These are phyloP conservation scores for Anarhynchus alexandrinus DNA, from an alignment of 2,113 vertebrate genomes.

Conservation along the genomic window DNA sequence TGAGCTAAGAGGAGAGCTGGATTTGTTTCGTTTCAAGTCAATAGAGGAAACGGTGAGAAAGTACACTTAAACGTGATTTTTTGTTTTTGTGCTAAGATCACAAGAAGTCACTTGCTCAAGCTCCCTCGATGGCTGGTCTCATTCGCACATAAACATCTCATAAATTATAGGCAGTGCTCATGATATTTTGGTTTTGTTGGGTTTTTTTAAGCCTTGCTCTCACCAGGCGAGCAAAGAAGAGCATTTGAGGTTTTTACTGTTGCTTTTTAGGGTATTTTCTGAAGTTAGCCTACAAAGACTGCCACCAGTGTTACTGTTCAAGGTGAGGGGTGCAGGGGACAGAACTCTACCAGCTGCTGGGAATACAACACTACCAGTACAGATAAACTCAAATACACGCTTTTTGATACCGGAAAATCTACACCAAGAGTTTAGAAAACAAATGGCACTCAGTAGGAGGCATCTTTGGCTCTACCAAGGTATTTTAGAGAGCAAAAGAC, in stretches of 20 bases:
- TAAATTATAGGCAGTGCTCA: constrained; percentile 15
- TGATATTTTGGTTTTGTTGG: not conserved
- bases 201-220: not conserved
- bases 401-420: constrained; percentile 34
- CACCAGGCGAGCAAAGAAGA: constrained; percentile 41
- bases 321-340: not conserved
- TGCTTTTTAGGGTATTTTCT: not conserved
- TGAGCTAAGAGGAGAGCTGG: constrained; percentile 42
- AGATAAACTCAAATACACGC: constrained; percentile 33
- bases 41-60: constrained; percentile 43
- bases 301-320: not conserved
- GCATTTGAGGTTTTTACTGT: not conserved
- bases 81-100: constrained; percentile 60
- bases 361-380: constrained; percentile 58
- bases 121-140: constrained; percentile 28
- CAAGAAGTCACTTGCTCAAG: constrained; percentile 55
- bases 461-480: constrained; percentile 9
- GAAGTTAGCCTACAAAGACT: not conserved
- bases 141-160: constrained; percentile 45
- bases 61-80: constrained; percentile 53
- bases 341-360: constrained; percentile 12
- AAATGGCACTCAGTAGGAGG: constrained; percentile 29
- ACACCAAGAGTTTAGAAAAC: constrained; percentile 34
- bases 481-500: not conserved
- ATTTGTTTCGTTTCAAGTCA: constrained; percentile 68